Evolutionary conservation across 2,888 invertebrate genomes (phyloP).

Genomic region (Scaptomyza caliginosa): DNA sequence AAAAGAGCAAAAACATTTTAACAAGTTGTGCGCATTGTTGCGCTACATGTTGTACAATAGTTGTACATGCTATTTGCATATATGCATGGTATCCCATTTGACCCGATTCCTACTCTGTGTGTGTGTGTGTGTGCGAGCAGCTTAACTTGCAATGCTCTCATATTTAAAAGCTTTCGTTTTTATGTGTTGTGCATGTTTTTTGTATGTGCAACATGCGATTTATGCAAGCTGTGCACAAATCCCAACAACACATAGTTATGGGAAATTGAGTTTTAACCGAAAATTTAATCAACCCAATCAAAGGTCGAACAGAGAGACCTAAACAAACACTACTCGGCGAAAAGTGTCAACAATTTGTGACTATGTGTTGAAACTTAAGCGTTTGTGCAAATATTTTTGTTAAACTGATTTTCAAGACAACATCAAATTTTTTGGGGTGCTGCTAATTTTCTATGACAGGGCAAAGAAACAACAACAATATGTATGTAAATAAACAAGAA

Average conservation of each 20-base stretch:
- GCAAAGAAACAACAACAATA: conserved; percentile 16
- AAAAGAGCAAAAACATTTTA: conserved; percentile 36
- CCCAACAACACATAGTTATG: conserved; percentile 2
- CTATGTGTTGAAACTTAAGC: conserved; percentile 61
- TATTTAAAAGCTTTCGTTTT: conserved; percentile 19
- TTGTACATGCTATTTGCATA: conserved; percentile 66
- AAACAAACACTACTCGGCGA: conserved; percentile 41
- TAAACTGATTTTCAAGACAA: conserved; percentile 63
- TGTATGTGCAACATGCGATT: conserved; percentile 6
- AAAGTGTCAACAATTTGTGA: conserved; percentile 64
- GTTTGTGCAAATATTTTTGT: conserved; percentile 73
- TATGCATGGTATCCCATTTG: conserved; percentile 73
- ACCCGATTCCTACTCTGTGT: conserved; percentile 57
- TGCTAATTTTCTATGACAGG: conserved; percentile 66
- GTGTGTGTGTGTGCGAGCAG: no score
- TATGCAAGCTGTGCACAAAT: background rate
- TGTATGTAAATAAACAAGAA: conserved; percentile 59
- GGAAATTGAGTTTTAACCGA: conserved; percentile 26
- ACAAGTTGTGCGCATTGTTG: conserved; percentile 60
- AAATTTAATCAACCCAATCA: conserved; percentile 31
- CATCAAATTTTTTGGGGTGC: conserved; percentile 37
- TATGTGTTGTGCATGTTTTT: conserved; percentile 4
- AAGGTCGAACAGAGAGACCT: conserved; percentile 36
- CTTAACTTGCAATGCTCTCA: conserved; percentile 15
- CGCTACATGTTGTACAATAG: conserved; percentile 52